A percentile compares a stretch with the other conserved stretches of the same genome.
phyloP scores from a whole-genome alignment of 2,888 invertebrate species.

The Thereva unica region DNA sequence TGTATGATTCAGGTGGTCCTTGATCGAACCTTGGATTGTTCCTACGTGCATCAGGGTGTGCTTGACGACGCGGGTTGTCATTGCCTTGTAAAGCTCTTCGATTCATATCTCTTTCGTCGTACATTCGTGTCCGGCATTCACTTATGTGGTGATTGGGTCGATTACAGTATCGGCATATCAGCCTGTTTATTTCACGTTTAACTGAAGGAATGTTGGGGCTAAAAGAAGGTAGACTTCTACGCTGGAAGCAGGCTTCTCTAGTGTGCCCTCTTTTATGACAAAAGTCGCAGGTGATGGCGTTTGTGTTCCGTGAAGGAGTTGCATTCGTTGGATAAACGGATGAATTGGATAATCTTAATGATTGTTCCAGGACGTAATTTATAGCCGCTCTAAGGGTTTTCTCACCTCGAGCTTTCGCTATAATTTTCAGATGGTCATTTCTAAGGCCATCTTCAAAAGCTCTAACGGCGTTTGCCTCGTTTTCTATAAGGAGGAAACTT shows the following conservation, averaged over 20 bases:
- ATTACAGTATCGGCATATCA: conserved; percentile 13
- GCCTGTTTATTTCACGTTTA: background rate
- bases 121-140: background rate
- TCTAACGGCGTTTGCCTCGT: background rate
- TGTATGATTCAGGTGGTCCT: background rate
- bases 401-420: background rate
- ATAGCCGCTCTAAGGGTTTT: background rate
- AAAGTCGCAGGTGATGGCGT: background rate
- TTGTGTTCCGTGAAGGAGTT: background rate
- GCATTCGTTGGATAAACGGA: background rate
- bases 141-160: conserved; percentile 4
- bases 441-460: conserved; percentile 8
- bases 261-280: conserved; percentile 3
- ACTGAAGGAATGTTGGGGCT: background rate
- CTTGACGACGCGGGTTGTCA: background rate
- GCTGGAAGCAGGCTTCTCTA: background rate
- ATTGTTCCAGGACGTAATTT: background rate
- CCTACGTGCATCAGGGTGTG: background rate
- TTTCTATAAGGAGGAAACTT: background rate
- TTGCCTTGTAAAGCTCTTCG: background rate
- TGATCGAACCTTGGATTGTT: background rate
- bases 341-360: background rate
- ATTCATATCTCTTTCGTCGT: background rate
- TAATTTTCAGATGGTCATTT: conserved; percentile 1
- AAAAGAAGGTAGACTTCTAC: background rate